Base-by-base conservation (phyloP, 2,797 vertebrate species). In the Bradypodion pumilum region DNA sequence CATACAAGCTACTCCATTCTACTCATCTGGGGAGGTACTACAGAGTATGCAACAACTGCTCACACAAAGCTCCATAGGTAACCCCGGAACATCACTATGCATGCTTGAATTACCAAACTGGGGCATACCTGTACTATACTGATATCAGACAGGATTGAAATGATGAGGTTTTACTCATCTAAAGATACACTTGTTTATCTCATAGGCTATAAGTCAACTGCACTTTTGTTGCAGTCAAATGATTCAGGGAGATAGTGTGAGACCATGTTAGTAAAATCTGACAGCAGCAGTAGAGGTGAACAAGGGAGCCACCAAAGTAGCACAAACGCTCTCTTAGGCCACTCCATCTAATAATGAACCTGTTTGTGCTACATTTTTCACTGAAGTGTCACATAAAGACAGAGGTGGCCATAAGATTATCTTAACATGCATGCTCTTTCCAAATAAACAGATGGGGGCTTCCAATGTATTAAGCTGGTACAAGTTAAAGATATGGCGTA, bases 231-330 rank as follows among this genome's bases (percentile, higher is more conserved):
- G 87, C 32, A 35, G 70, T 88, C 83, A 89, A 85, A 74, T 82
- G 86, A 80, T 84, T 90, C 90, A 89, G 89, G 89, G 87, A 91
- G 85, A 86, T 76, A 0, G 1, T 86, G 91, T 76, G 49, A 89
- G 82, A 90, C 87, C 87, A 86, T 87, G 92, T 79, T 89, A 60
- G 86, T 78, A 89, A 69, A 91, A 93, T 85, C 73, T 66, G 90
- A 83, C 80, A 75, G 56, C 65, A 79, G 65, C 62, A 75, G 86
- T 85, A 86, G 78, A 86, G 82, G 91, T 32, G 59, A 85, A 74
- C 21, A 60, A 6, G 29, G 62, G 63, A 62, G 46, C 23, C 15
- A 49, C 49, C 46, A 35, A 23, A 62, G 44, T 8, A 49, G 21
- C 56, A 49, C 69, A 66, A 56, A 59, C 5, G 25, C 44, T 52